phyloP scores from a whole-genome alignment of 2,888 invertebrate genomes.

The Drosophila hamatofila region DNA sequence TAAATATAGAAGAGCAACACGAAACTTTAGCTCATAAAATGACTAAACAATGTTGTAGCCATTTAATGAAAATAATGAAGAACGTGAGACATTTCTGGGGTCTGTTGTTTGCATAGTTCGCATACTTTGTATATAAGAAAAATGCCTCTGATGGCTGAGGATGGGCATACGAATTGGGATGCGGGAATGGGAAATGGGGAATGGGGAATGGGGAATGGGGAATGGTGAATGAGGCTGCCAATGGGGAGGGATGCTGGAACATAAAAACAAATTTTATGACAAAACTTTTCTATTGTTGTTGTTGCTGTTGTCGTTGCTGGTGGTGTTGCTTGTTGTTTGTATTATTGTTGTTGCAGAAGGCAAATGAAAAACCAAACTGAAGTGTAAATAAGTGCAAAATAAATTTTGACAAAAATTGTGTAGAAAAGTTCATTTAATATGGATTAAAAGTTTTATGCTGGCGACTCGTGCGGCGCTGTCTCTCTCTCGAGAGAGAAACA shows the following conservation, averaged over 20 bases:
- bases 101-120: conserved; percentile 43
- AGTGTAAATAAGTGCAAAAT: conserved; percentile 73
- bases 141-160: conserved; percentile 16
- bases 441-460: conserved; percentile 71
- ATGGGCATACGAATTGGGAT: neutral
- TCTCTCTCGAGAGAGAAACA: neutral
- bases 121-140: conserved; percentile 35
- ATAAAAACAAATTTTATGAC: conserved; percentile 73
- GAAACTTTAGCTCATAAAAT: conserved; percentile 59
- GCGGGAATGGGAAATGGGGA: neutral
- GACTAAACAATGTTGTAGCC: conserved; percentile 57
- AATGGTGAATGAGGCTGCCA: neutral
- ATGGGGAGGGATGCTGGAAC: conserved; percentile 33
- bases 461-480: conserved; percentile 33
- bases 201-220: neutral
- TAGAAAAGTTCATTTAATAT: conserved; percentile 73
- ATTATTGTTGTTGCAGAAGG: conserved; percentile 27
- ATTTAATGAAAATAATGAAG: conserved; percentile 70
- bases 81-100: conserved; percentile 61
- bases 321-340: conserved; percentile 26
- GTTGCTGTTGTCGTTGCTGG: conserved; percentile 24
- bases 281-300: conserved; percentile 63
- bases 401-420: conserved; percentile 70
- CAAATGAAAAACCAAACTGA: conserved; percentile 60
- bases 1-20: conserved; percentile 35